Percentiles rank a stretch among this genome's conserved stretches.
phyloP scores from a whole-genome alignment of 2,113 vertebrate species.

The Aphelocoma coerulescens region DNA sequence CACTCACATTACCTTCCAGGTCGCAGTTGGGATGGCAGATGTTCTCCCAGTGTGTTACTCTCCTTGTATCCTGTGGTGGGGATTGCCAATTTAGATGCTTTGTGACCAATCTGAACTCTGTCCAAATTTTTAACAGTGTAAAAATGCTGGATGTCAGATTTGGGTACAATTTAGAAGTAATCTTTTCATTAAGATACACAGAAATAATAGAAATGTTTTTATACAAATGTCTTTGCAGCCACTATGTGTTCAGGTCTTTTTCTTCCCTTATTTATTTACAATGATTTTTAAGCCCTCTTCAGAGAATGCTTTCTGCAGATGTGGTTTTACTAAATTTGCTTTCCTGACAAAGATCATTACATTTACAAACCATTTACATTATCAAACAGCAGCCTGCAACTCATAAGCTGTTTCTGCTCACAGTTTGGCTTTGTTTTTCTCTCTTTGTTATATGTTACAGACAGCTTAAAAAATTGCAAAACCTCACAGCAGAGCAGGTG shows the following conservation, averaged over 20 bases:
- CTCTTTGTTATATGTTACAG: background rate
- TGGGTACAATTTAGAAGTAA: background rate
- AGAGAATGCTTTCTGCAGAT: background rate
- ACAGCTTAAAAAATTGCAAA: background rate
- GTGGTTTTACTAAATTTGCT: background rate
- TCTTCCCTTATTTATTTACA: background rate
- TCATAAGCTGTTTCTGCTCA: background rate
- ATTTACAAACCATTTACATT: background rate
- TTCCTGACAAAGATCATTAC: background rate
- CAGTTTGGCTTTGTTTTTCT: background rate
- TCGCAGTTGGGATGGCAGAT: constrained; percentile 43
- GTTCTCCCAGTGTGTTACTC: constrained; percentile 49
- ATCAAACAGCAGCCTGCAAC: background rate
- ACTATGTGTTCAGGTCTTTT: background rate
- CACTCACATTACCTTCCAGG: constrained; percentile 46
- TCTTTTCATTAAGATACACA: background rate
- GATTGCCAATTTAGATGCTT: background rate
- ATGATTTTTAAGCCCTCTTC: background rate
- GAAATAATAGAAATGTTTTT: background rate
- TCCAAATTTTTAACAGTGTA: background rate
- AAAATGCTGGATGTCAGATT: background rate
- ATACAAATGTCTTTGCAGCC: background rate
- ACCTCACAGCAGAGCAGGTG: background rate
- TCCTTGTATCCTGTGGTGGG: background rate
- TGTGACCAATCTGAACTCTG: background rate